Base-by-base conservation (phyloP, 1,140 invertebrate species). In the Ceratina calcarata region DNA sequence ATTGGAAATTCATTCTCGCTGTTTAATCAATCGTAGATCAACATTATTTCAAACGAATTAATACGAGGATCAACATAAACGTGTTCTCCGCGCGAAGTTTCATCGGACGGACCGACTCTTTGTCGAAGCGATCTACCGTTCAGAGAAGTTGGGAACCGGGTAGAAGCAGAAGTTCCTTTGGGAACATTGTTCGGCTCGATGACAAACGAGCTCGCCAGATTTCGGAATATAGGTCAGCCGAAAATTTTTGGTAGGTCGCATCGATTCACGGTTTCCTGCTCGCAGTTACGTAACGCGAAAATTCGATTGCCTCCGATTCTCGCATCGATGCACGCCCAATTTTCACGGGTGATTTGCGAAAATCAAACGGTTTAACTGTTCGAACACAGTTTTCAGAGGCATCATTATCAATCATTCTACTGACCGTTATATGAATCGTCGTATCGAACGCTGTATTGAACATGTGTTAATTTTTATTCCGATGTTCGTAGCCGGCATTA, bases 171-270 rank as follows among this genome's bases (percentile, higher is more conserved):
- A 78, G 45, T 45, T 45, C 37, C 37, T 62, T 71, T 8, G 6
- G 1, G 68, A 64, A 71, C 49, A 20, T 8, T 62, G 45, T 57
- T 80, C 57, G 27, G 57, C 20, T 78, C 12, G 58, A 13, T 45
- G 45, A 57, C 22, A 20, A 60, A 69, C 60, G 32, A 57, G 15
- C 67, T 64, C 62, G 53, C 24, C n/a, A 75, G 51, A 37, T 32
- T 18, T 22, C 49, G 51, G 49, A 22, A 84, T 80, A 60, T 80
- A 79, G 77, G 81, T 65, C 77, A 80, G 18, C 66, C 32, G 70
- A 79, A 60, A 83, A 83, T 73, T 84, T 84, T 84, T 84, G 51
- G 27, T 61, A 49, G 37, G 58, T 67, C 32, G 68, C 76, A 78
- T 78, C 76, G 76, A 80, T 79, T 80, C 53, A 24, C 32, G 53